Evolutionary conservation across 2,113 vertebrate genomes (phyloP).

Genomic region (Crotalus viridis): DNA sequence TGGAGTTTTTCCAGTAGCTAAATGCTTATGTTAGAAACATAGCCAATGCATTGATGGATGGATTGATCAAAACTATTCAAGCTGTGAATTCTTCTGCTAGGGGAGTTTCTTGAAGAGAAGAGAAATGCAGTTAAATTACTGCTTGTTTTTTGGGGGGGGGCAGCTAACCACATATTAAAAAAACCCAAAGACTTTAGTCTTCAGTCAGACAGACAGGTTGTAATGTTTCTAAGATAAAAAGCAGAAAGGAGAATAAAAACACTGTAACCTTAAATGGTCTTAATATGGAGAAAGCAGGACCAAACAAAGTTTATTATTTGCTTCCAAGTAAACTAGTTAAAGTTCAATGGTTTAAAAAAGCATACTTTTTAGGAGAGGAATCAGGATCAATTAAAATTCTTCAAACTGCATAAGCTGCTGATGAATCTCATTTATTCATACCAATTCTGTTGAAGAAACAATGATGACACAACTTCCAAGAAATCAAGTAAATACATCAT

Average conservation of each 20-base stretch:
- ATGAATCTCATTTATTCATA: conserved; percentile 64
- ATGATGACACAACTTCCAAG: conserved; percentile 73
- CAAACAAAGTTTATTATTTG: neutral
- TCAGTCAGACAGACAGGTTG: conserved; percentile 29
- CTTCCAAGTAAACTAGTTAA: neutral
- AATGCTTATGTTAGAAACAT: conserved; percentile 63
- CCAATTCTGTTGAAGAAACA: conserved; percentile 66
- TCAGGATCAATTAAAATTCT: conserved; percentile 36
- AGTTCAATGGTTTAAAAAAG: neutral
- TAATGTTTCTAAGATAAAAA: conserved; percentile 48
- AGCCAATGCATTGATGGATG: conserved; percentile 71
- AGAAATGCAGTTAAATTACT: conserved; percentile 39
- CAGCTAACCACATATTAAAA: conserved; percentile 34
- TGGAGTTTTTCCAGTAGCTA: conserved; percentile 68
- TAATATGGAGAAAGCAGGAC: neutral
- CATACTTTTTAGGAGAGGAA: conserved; percentile 33
- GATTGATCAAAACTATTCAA: conserved; percentile 70
- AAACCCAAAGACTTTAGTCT: conserved; percentile 1
- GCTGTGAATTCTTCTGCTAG: conserved; percentile 59
- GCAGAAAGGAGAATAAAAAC: neutral
- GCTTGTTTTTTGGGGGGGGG: conserved; percentile 44
- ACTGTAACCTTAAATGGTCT: neutral
- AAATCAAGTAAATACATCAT: conserved; percentile 69
- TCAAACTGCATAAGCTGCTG: conserved; percentile 62
- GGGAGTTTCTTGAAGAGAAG: conserved; percentile 54